Percentiles rank a stretch among this genome's conserved stretches.
phyloP scores from a whole-genome alignment of 2,888 invertebrate genomes.

The Mycalesis mineus region DNA sequence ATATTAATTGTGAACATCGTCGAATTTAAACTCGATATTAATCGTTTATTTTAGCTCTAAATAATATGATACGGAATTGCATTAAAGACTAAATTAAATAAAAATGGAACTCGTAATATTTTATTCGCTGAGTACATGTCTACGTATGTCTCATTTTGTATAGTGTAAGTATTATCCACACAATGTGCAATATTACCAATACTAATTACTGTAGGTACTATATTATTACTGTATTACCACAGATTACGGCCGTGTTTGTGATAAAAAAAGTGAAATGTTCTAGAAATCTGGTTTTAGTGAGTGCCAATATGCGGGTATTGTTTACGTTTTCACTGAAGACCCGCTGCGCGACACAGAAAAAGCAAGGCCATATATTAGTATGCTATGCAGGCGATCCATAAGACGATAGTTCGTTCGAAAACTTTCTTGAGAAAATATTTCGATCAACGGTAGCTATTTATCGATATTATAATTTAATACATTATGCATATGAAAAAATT shows the following conservation, averaged over 20 bases:
- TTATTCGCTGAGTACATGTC: too few relatives aligned
- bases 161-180: neutral
- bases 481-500: too few relatives aligned
- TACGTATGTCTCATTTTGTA: neutral
- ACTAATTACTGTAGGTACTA: too few relatives aligned
- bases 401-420: neutral
- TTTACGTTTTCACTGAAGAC: slow-evolving; percentile 20
- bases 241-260: neutral
- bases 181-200: neutral
- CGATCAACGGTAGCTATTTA: too few relatives aligned
- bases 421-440: neutral
- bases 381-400: slow-evolving; percentile 13
- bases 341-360: slow-evolving; percentile 27
- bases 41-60: too few relatives aligned
- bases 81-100: too few relatives aligned
- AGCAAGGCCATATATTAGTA: slow-evolving; percentile 25
- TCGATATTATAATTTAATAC: too few relatives aligned
- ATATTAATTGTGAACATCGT: too few relatives aligned
- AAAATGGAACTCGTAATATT: too few relatives aligned
- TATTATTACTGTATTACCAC: neutral
- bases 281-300: slow-evolving; percentile 16
- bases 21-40: too few relatives aligned
- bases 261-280: slow-evolving; percentile 22
- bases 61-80: too few relatives aligned
- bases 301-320: slow-evolving; percentile 10